A percentile compares a stretch with the other conserved stretches of the same genome.
Conservation (phyloP, 2,113 vertebrate species). For the Picathartes gymnocephalus region DNA sequence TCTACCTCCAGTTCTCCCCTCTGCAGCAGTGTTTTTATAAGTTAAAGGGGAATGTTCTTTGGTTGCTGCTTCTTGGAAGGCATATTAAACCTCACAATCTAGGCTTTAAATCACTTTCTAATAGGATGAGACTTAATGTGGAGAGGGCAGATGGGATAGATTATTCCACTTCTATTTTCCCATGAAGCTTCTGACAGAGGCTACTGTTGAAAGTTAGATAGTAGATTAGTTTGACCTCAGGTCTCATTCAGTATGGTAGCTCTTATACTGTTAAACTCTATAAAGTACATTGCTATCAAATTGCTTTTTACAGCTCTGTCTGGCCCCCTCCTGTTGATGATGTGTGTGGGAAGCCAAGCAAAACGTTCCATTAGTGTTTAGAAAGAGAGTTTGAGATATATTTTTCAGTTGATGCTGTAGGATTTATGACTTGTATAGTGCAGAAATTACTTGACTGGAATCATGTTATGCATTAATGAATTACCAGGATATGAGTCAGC, state of each 20-base stretch:
- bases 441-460: conserved; percentile 2
- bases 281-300: not conserved
- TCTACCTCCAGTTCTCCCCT: not conserved
- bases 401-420: conserved; percentile 27
- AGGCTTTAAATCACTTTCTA: conserved; percentile 11
- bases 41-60: not conserved
- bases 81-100: not conserved
- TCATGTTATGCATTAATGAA: conserved; percentile 55
- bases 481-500: conserved; percentile 64
- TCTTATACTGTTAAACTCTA: not conserved
- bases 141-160: not conserved
- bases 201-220: conserved; percentile 14
- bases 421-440: conserved; percentile 17
- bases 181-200: not conserved
- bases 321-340: not conserved
- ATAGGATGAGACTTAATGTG: not conserved
- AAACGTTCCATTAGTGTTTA: conserved; percentile 37
- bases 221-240: conserved; percentile 44
- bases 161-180: conserved; percentile 15
- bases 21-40: not conserved
- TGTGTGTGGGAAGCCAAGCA: conserved; percentile 34
- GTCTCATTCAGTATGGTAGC: not conserved
- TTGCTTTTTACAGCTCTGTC: conserved; percentile 17
- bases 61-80: not conserved
- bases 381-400: conserved; percentile 16